Percentiles rank a stretch among this genome's conserved stretches.
These are phyloP conservation scores for Microcebus murinus DNA, from an alignment of 2,113 vertebrate genomes.

Conservation along the genomic window DNA sequence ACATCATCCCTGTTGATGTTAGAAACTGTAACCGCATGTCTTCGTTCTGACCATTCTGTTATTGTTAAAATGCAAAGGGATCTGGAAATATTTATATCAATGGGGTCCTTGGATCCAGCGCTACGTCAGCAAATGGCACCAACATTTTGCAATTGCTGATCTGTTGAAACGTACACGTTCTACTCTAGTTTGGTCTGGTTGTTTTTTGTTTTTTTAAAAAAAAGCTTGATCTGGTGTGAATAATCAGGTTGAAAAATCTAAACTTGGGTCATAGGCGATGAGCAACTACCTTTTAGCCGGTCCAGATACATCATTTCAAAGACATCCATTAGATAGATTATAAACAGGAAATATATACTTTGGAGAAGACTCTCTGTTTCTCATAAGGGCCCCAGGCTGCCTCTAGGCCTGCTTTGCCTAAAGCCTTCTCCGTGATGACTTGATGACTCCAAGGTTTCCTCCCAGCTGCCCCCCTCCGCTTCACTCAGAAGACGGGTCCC, in stretches of 20 bases:
- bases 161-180: constrained; percentile 23
- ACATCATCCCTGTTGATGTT: background rate
- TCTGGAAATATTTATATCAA: background rate
- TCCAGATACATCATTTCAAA: background rate
- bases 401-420: background rate
- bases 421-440: background rate
- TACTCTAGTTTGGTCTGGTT: too few relatives aligned
- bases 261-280: background rate
- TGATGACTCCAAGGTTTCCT: background rate
- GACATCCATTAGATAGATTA: background rate
- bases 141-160: background rate
- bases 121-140: background rate
- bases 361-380: background rate
- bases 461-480: background rate
- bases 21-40: background rate
- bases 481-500: background rate
- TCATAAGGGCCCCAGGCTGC: background rate
- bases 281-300: background rate
- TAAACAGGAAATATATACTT: background rate
- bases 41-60: background rate
- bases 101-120: background rate
- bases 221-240: background rate
- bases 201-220: too few relatives aligned
- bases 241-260: background rate
- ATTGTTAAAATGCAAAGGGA: background rate